Evolutionary conservation across 2,888 invertebrate species (phyloP), one percentile per base, ranked within the genome.

Genomic region (Drosophila recens): DNA sequence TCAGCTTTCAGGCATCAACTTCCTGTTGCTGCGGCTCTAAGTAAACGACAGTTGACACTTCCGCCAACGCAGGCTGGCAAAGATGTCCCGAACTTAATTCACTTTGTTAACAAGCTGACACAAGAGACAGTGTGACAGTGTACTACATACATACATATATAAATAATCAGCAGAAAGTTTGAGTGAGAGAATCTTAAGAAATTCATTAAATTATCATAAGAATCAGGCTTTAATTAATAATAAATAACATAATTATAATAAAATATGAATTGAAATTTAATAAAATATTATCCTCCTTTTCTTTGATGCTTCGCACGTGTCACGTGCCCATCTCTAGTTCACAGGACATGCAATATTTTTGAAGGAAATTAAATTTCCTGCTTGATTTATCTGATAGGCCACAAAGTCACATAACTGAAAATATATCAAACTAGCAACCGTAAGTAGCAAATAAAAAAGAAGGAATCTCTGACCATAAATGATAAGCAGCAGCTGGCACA

Each of bases 21-120:
- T 63, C 23, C 63, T 27, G 57, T 23, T 40, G 17, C 51, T 42
- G 56, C 46, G 42, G 46, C 38, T 23, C 36, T 63, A 51, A 23
- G 45, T 59, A 65, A 52, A 52, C 23, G 56, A 54, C 56, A 63
- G 38, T 64, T 75, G 72, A 67, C 75, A 68, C 66, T 57, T 34
- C n/a, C 42, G 40, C 51, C 36, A 46, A 54, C 63, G 27, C 46
- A 45, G 49, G n/a, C 23, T 23, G 33, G 9, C 3, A 8, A 57
- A 34, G 27, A 17, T 54, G 40, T 3, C 56, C 20, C 40, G 33
- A 57, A 58, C 36, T 43, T 57, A 58, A 58, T 58, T 57, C 34
- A 65, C 49, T 61, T 46, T 57, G 57, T 27, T 57, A 46, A 46
- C 36, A 46, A 57, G 36, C 45, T 57, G 57, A 33, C 45, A 45